Evolutionary conservation across 2,888 invertebrate genomes (phyloP), one percentile per base, ranked within the genome.

Genomic region (Acholoe squamosa): DNA sequence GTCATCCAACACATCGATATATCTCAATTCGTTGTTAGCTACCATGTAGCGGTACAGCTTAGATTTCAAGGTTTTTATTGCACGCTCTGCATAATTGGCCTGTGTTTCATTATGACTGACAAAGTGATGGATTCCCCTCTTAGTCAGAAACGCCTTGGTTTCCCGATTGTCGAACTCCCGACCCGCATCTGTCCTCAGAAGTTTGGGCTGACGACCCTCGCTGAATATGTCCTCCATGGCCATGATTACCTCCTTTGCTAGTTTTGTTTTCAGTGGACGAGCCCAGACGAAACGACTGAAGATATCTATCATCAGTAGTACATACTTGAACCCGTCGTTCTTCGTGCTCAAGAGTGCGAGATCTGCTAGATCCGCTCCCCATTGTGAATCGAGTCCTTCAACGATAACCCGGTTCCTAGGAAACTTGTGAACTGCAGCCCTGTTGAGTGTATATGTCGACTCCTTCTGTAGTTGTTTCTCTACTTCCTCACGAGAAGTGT

Each of bases 281-380:
- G 52, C 67, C 84, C 84, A 90, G 10, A 84, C 54, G 56, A 56
- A 90, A 3, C 89, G 61, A 16, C 67, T 67, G 71, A 89, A 89
- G 10, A 89, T 89, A 52, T 89, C 89, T 14, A 89, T 71, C 1
- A 31, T 22, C 10, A 67, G 3, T 19, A 71, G 19, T 3, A 89
- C 0, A 28, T 67, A 89, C 33, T 89, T 89, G 33, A 16, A 67
- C 0, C 71, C 80, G 1, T 52, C 54, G 61, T 90, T 90, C n/a
- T 89, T n/a, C 25, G 7, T 71, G 10, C 22, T 34, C 31, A 89
- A 71, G 28, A 34, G 22, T 33, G 61, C 10, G 31, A 89, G 22
- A n/a, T 67, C 89, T 0, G 16, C 71, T 7, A 89, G 71, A 71
- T 89, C 89, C 16, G 34, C 16, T 33, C 71, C 89, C 89, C 89